Percentiles rank a stretch among this genome's conserved stretches.
phyloP scores from a whole-genome alignment of 2,113 vertebrate species.

The Calidris pygmaea region DNA sequence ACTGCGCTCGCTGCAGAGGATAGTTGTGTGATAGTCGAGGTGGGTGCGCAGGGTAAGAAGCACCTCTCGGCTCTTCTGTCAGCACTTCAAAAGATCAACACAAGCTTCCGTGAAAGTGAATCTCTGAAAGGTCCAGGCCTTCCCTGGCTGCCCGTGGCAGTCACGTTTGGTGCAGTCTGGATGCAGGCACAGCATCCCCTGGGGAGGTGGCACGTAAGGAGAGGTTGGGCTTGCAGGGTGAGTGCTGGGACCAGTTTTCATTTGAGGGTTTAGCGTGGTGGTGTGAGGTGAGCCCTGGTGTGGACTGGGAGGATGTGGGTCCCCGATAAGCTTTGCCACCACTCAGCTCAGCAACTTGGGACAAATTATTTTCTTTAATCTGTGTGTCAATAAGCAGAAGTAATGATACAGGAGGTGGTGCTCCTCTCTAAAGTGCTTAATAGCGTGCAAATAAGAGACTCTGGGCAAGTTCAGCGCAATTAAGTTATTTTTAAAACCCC shows the following conservation, averaged over 20 bases:
- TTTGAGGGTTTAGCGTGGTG: fast-evolving
- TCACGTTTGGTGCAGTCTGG: background rate
- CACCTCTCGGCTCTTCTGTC: background rate
- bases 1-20: fast-evolving
- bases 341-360: background rate
- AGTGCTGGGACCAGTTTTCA: background rate
- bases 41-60: fast-evolving
- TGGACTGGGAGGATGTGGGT: background rate
- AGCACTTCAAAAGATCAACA: background rate
- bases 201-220: fast-evolving
- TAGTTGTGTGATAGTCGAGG: no score
- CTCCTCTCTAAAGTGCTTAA: background rate
- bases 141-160: background rate
- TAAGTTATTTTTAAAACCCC: background rate
- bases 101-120: no score
- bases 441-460: background rate
- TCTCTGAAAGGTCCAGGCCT: background rate
- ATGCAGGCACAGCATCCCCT: background rate
- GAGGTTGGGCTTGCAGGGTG: background rate
- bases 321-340: background rate
- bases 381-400: background rate
- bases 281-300: background rate
- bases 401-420: background rate
- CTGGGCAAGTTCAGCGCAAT: background rate
- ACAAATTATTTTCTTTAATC: background rate